phyloP scores from a whole-genome alignment of 2,113 vertebrate species.

The Chamaetylas fuelleborni region DNA sequence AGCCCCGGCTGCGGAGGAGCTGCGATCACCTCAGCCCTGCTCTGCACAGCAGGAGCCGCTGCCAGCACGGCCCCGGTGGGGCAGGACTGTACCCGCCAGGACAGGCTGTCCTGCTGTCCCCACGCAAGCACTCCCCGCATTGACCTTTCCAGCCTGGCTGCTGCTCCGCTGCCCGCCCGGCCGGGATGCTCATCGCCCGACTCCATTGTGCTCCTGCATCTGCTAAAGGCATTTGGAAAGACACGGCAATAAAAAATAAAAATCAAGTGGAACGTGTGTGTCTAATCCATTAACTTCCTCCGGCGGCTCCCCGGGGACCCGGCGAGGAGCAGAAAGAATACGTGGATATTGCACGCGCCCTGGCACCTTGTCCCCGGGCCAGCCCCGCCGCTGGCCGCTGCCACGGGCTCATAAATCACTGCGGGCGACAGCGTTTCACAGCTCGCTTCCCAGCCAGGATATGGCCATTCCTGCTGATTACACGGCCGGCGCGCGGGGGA shows the following conservation, averaged over 20 bases:
- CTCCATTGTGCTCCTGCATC: conserved; percentile 11
- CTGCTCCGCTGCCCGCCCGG: not conserved
- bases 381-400: conserved; percentile 32
- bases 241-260: conserved; percentile 40
- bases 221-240: conserved; percentile 54
- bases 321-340: conserved; percentile 71
- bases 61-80: fast-evolving
- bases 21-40: not conserved
- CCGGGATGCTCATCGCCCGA: not conserved
- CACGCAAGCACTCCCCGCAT: not conserved
- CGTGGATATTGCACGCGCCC: conserved; percentile 72
- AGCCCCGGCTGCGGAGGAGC: fast-evolving
- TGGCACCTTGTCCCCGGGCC: conserved; percentile 64
- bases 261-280: conserved; percentile 44
- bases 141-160: conserved; percentile 21
- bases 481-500: conserved; percentile 60
- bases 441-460: conserved; percentile 78
- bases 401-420: conserved; percentile 73
- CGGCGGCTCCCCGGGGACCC: conserved; percentile 18
- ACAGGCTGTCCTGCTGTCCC: not conserved
- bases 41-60: fast-evolving
- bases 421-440: conserved; percentile 76
- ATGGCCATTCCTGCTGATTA: conserved; percentile 77
- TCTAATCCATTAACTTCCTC: conserved; percentile 59
- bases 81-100: not conserved